These are phyloP conservation scores for Hirtodrosophila histrioides DNA, from an alignment of 2,888 invertebrate genomes.

Conservation along the genomic window DNA sequence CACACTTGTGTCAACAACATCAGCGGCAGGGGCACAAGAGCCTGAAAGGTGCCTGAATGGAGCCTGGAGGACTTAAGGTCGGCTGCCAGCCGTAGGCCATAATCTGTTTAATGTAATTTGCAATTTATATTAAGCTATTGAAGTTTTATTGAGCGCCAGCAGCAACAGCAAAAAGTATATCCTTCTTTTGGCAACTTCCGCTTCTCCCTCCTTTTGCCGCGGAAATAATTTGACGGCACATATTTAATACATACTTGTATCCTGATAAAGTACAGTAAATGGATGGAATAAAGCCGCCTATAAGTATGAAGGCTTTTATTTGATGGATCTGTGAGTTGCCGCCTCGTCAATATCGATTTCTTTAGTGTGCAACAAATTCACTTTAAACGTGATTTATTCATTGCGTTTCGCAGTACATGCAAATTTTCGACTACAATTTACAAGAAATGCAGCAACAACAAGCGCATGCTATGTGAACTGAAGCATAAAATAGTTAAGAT, in stretches of 20 bases:
- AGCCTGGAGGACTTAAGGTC: constrained; percentile 15
- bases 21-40: constrained; percentile 13
- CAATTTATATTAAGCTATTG: constrained; percentile 76
- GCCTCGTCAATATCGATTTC: constrained; percentile 55
- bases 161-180: constrained; percentile 6
- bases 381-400: constrained; percentile 70
- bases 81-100: constrained; percentile 33
- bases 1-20: constrained; percentile 61
- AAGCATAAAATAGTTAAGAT: constrained; percentile 27
- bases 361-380: constrained; percentile 46
- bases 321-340: constrained; percentile 23
- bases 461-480: constrained; percentile 13
- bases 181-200: constrained; percentile 46
- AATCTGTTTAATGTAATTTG: constrained; percentile 79
- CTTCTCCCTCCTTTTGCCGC: constrained; percentile 24
- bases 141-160: constrained; percentile 60
- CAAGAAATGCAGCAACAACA: constrained; percentile 6
- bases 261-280: constrained; percentile 16
- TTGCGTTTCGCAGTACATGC: constrained; percentile 57
- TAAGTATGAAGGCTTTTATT: constrained; percentile 6
- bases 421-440: constrained; percentile 69
- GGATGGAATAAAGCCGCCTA: neutral
- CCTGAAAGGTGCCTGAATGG: constrained; percentile 13
- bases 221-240: constrained; percentile 57
- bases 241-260: constrained; percentile 11